These are phyloP conservation scores for Pyxicephalus adspersus DNA, from an alignment of 2,113 vertebrate genomes.

Conservation along the genomic window DNA sequence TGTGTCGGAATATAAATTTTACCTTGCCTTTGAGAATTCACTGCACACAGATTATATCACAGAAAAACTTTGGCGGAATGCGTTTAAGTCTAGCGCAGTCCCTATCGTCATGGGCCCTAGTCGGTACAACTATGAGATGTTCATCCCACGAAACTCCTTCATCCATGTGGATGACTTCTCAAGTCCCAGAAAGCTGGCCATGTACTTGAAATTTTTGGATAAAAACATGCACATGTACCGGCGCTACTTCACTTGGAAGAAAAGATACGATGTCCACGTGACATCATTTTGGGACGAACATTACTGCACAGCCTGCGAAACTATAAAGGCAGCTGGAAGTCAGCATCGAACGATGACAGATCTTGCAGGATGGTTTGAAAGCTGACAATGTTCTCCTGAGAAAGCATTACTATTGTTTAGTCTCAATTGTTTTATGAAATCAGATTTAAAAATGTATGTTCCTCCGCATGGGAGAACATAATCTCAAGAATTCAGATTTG, in stretches of 20 bases:
- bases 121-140: conserved; percentile 88
- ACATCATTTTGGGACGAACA: conserved; percentile 85
- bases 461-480: neutral
- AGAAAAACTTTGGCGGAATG: conserved; percentile 91
- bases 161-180: conserved; percentile 92
- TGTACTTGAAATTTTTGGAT: conserved; percentile 82
- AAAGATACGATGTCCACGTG: conserved; percentile 73
- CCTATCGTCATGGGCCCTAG: conserved; percentile 87
- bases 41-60: conserved; percentile 92
- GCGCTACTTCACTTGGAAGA: conserved; percentile 85
- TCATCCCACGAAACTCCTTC: conserved; percentile 84
- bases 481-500: neutral
- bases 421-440: neutral
- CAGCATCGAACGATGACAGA: conserved; percentile 69
- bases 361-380: conserved; percentile 81
- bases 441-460: conserved; percentile 2
- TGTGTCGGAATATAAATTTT: conserved; percentile 85
- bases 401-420: neutral
- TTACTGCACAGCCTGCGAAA: conserved; percentile 81
- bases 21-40: conserved; percentile 94
- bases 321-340: conserved; percentile 64
- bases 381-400: conserved; percentile 58
- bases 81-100: conserved; percentile 78
- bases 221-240: conserved; percentile 71
- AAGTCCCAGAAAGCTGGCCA: conserved; percentile 74